phyloP scores from a whole-genome alignment of 2,797 vertebrate species.

The Protosalanx chinensis region DNA sequence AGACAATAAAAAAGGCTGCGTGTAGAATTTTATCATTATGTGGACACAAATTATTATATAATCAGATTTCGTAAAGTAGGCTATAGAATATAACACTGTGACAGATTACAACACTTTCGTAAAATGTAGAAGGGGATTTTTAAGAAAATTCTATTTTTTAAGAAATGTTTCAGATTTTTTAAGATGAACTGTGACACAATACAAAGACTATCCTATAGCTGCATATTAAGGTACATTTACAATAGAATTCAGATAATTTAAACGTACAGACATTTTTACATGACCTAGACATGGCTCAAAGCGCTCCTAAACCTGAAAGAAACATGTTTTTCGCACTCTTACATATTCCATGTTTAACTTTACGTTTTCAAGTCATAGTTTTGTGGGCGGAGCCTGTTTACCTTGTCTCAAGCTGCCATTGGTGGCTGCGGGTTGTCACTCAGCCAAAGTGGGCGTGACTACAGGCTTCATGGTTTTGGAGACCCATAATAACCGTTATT shows the following conservation, averaged over 20 bases:
- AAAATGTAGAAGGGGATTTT: no score
- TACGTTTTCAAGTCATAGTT: conserved; percentile 2
- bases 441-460: conserved; percentile 37
- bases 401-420: conserved; percentile 46
- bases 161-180: no score
- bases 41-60: background rate
- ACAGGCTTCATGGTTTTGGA: conserved; percentile 58
- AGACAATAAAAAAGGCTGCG: background rate
- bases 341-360: conserved; percentile 7
- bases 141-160: no score
- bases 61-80: background rate
- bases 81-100: background rate
- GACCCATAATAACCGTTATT: conserved; percentile 41
- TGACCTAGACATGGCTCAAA: background rate
- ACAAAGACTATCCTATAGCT: no score
- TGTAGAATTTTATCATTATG: background rate
- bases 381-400: conserved; percentile 20
- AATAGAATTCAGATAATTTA: no score
- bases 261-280: background rate
- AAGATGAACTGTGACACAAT: no score
- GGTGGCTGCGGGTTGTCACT: conserved; percentile 40
- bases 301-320: background rate
- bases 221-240: no score
- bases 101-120: no score
- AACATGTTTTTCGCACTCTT: conserved; percentile 6